Base-by-base conservation (phyloP, 1,140 invertebrate genomes). In the Pinna nobilis region DNA sequence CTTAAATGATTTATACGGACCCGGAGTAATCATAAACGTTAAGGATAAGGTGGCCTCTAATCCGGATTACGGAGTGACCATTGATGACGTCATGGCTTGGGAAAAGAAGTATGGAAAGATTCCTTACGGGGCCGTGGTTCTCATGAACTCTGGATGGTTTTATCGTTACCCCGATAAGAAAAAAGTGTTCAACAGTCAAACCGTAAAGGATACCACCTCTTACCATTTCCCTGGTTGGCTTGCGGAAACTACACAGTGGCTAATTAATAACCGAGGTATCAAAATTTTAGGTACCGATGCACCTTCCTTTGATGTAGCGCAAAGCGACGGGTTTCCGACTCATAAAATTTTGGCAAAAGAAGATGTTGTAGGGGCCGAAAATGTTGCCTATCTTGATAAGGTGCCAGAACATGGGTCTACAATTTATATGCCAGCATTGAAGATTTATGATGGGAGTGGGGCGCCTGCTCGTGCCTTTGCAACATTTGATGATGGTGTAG, bases 271-370 rank as follows among this genome's bases (percentile, higher is more conserved):
- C 33, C 88, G 89, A n/a, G 90, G 91, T 64, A 88, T 94, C 57
- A 88, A 92, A 23, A 66, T 61, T 9, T n/a, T 94, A 0, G 93
- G 92, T 0, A 90, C 93, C 0, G 93, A 94, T 80, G 90, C 91
- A 0, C 88, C 92, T 0, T 92, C 91, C 7, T 82, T 92, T 15
- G 93, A 94, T 83, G 88, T 90, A 0, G 92, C 69, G 13, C 33
- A 55, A 39, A 30, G 53, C 1, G 6, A 37, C 2, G 39, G 6
- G 4, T 75, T 75, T 15, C 57, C 39, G 3, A 50, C 51, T 49
- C 77, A 78, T 35, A 32, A 41, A n/a, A n/a, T 63, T 18, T 18
- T 79, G 0, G 53, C 59, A 4, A 32, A 35, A 18, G 65, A 61
- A 15, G 70, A 70, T 30, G 63, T 78, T 4, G 30, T 74, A 1